Conservation (phyloP, 2,797 vertebrate genomes). For the Darevskia mixta region DNA sequence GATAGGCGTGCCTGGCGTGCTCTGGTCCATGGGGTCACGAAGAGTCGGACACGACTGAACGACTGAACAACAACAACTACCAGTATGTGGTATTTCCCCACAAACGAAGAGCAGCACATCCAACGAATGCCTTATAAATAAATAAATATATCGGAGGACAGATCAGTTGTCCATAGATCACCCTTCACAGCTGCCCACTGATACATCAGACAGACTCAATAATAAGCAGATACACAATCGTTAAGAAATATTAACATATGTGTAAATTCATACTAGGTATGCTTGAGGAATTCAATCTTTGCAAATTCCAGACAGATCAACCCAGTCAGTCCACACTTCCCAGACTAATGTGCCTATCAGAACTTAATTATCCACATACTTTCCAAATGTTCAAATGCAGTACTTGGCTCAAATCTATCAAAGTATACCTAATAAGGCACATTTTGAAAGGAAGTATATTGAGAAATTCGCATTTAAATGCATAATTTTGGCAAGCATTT, state of each 20-base stretch:
- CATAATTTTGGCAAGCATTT: background rate
- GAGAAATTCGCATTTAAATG: background rate
- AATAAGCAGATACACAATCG: background rate
- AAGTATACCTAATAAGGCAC: background rate
- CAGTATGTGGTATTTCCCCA: background rate
- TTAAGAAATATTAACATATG: background rate
- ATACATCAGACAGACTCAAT: background rate
- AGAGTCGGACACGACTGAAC: too few species aligned
- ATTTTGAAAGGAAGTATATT: background rate
- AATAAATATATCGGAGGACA: background rate
- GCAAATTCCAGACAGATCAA: background rate
- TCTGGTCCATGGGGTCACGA: too few species aligned
- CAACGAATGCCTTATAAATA: background rate
- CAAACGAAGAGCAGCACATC: background rate
- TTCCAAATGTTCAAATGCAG: background rate
- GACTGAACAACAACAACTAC: too few species aligned
- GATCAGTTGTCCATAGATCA: background rate
- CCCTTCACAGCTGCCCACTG: background rate
- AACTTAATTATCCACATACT: background rate
- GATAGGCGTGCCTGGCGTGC: too few species aligned
- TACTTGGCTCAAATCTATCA: background rate
- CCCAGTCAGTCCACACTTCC: background rate
- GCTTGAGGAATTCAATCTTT: background rate
- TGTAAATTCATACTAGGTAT: background rate
- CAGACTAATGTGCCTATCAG: background rate